These are phyloP conservation scores for Ctenodactylus gundi DNA, from an alignment of 2,113 vertebrate genomes.

Conservation along the genomic window DNA sequence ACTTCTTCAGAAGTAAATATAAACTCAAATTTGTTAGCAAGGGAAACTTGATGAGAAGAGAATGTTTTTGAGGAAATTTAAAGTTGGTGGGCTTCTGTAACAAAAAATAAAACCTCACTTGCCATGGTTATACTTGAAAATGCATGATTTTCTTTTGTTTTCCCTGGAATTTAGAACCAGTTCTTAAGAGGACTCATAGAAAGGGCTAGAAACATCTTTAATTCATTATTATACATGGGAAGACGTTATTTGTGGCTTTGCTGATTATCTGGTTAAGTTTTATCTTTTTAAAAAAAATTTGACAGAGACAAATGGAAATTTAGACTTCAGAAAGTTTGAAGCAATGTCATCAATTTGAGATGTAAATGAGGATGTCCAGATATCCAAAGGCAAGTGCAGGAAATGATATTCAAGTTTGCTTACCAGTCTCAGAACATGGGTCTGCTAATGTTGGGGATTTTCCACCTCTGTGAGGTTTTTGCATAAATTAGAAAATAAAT, in stretches of 20 bases:
- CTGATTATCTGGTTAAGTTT: conserved; percentile 49
- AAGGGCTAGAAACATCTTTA: conserved; percentile 38
- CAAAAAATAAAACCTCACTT: not conserved
- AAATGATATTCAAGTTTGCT: conserved; percentile 13
- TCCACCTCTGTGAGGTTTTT: not conserved
- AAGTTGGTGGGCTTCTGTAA: not conserved
- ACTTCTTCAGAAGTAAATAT: not conserved
- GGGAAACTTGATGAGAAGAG: not conserved
- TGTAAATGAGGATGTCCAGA: not conserved
- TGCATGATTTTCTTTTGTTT: not conserved
- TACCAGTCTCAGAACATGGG: not conserved
- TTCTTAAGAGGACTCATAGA: not conserved
- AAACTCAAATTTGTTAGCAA: not conserved
- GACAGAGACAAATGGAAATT: conserved; percentile 38
- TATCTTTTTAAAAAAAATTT: no score
- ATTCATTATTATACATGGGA: not conserved
- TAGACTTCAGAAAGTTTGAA: not conserved
- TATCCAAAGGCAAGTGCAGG: conserved; percentile 40
- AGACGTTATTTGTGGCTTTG: conserved; percentile 44
- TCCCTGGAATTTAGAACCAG: not conserved
- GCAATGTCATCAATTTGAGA: not conserved
- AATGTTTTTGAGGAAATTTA: not conserved
- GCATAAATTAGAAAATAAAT: not conserved
- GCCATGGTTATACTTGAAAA: not conserved
- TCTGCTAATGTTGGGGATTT: not conserved